Base-by-base conservation (phyloP, 2,113 vertebrate genomes). In the Cheirogaleus medius region DNA sequence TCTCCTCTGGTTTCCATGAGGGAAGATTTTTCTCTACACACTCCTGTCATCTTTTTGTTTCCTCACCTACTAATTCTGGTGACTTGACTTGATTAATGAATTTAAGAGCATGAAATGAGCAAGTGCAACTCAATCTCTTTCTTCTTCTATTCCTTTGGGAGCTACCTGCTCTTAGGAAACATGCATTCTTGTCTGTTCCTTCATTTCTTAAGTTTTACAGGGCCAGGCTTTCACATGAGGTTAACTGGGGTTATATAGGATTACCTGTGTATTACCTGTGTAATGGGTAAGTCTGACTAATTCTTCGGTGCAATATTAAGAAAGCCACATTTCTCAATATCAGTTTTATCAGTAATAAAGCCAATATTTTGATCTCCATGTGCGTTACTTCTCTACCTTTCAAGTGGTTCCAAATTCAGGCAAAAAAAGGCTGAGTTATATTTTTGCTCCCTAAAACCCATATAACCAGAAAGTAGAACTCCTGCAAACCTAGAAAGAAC, bases 191-290 rank as follows among this genome's bases (percentile, higher is more conserved):
- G 11, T 54, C 42, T 76, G 21, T 7, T 93, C 49, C 66, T 85
- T 90, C 27, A 63, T 66, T 58, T 60, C 64, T 86, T 93, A 66
- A 83, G 64, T 81, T 90, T 97, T 93, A 68, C 29, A 90, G 21
- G 80, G 29, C 52, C 1, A 87, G n/a, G 8, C 20, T 93, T 90
- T 95, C 66, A 74, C 23, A 87, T 81, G 23, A 93, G 6, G 20
- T 81, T 58, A 94, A 29, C 27, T 68, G 2, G 42, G 56, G 39
- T 89, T 91, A 10, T 83, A 54, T 47, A 87, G 18, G 73, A 76
- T 49, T 68, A 39, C 32, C 5, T 76, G 27, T 80, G 27, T 88
- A 60, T 86, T 17, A 44, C 44, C 44, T 8, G 44, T 44, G 44
- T 44, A 32, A 54, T 77, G n/a, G 1, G 39, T 42, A 87, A 73